A percentile compares a stretch with the other conserved stretches of the same genome.
Conservation (phyloP, 2,113 vertebrate genomes). For the Elanus axillaris region DNA sequence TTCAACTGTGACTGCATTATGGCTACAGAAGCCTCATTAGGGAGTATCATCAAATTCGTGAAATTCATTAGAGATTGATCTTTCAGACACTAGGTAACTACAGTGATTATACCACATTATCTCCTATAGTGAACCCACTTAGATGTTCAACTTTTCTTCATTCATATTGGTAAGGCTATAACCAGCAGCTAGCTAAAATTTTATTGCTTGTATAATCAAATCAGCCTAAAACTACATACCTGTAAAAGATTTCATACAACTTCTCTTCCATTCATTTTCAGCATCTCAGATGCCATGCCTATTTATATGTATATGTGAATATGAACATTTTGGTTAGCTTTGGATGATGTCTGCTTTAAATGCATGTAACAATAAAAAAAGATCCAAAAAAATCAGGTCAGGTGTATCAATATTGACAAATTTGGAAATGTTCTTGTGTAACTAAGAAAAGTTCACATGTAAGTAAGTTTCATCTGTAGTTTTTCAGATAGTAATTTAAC, state of each 20-base stretch:
- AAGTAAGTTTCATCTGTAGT: background rate
- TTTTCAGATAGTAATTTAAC: background rate
- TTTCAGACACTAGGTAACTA: background rate
- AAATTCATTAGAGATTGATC: background rate
- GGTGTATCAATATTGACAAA: background rate
- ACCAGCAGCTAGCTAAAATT: background rate
- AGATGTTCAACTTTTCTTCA: background rate
- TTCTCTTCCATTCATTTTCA: background rate
- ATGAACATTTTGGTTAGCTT: background rate
- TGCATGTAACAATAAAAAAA: background rate
- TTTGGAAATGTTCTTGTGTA: background rate
- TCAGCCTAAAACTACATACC: background rate
- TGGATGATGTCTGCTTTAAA: background rate
- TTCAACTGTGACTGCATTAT: background rate
- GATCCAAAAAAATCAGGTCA: background rate
- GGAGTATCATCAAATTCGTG: accelerated
- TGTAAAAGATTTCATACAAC: background rate
- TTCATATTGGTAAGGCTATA: background rate
- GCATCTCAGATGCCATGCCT: background rate
- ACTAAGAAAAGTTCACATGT: background rate
- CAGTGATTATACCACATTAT: background rate
- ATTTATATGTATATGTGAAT: background rate
- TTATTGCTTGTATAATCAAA: background rate
- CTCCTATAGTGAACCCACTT: background rate
- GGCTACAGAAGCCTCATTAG: background rate